phyloP scores from a whole-genome alignment of 2,113 vertebrate genomes.

The Erythrolamprus reginae region DNA sequence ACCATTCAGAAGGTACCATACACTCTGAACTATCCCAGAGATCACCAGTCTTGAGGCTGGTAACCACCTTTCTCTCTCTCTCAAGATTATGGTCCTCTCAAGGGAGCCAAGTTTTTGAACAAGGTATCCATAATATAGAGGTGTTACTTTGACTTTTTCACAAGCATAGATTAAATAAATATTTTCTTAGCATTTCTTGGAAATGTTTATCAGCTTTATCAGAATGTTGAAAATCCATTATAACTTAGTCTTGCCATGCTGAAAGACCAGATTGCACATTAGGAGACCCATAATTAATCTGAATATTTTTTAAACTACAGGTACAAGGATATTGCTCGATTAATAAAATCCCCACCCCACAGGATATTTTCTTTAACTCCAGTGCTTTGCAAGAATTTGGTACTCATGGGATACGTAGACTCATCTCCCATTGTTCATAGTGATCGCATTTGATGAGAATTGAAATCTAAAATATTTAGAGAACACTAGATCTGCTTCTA shows the following conservation, averaged over 20 bases:
- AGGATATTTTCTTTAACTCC: not conserved
- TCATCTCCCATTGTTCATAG: not conserved
- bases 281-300: not conserved
- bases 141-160: not conserved
- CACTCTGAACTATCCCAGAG: not conserved
- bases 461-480: not conserved
- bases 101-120: not conserved
- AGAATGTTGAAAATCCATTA: not conserved
- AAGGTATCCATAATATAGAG: not conserved
- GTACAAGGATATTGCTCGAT: not conserved
- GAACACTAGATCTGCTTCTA: not conserved
- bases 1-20: not conserved
- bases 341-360: not conserved
- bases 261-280: not conserved
- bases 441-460: not conserved
- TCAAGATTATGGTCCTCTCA: not conserved
- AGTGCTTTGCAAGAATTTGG: not conserved
- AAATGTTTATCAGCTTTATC: not conserved
- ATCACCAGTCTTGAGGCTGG: not conserved
- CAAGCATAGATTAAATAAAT: not conserved
- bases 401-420: not conserved
- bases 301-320: not conserved
- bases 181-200: not conserved
- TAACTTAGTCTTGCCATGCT: not conserved
- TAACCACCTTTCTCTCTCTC: not conserved